Base-by-base conservation (phyloP, 2,113 vertebrate species). In the Vombatus ursinus region DNA sequence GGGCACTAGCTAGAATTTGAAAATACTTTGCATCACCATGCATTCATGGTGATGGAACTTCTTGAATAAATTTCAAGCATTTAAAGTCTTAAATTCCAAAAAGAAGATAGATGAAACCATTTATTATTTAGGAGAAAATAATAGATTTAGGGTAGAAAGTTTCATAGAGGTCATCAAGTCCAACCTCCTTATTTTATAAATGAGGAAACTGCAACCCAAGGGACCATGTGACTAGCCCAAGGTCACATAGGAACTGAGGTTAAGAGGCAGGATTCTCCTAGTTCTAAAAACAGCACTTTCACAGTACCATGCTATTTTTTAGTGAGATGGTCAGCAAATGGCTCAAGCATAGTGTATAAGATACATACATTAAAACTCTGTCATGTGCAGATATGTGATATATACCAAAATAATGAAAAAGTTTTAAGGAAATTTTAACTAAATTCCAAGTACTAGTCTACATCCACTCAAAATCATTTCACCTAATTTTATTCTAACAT, bases 391-490 rank as follows among this genome's bases (percentile, higher is more conserved):
- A 54, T 90, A 94, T 92, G 23, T 94, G 90, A 37, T 31, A 92
- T 92, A 91, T 61, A 94, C 89, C 95, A 96, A 94, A 91, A 91
- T 26, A 95, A 92, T 0, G 84, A 90, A 97, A 96, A 93, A 23
- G 50, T 94, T 44, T 95, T 97, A 95, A 89, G 11, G n/a, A 12
- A 37, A 23, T 94, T 97, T 96, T 97, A 23, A 92, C 47, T 94
- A 94, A 94, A 44, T 96, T 97, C 91, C 95, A 97, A 98, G 68
- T 2, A 50, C 92, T 94, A 96, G 92, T 93, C 96, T 50, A 93
- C 93, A 94, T 90, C 95, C 94, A 97, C 53, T 96, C 31, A 97
- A 97, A 98, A 97, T 92, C 90, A 97, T 97, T 97, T 97, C 91
- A 96, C 96, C 84, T 96, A 96, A 90, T 68, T 92, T 97, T 91